Evolutionary conservation across 1,140 invertebrate genomes (phyloP).

Genomic region (Gryon sp.): DNA sequence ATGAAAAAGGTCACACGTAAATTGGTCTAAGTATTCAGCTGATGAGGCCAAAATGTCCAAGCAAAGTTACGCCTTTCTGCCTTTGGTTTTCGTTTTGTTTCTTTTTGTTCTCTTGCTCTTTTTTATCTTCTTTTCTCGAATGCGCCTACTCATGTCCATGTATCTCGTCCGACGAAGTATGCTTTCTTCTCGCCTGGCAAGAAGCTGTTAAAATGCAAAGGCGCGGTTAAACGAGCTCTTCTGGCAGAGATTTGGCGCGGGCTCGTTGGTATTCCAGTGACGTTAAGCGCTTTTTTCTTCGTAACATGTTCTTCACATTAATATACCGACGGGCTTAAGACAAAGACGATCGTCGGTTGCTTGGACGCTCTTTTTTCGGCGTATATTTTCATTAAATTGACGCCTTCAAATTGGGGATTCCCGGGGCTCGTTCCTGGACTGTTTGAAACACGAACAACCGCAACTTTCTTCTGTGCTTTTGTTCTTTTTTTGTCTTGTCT

Average conservation of each 20-base stretch:
- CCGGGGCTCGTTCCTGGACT: constrained; percentile 26
- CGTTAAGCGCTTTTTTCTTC: constrained; percentile 69
- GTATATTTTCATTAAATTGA: constrained; percentile 80
- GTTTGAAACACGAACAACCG: not conserved
- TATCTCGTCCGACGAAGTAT: constrained; percentile 24
- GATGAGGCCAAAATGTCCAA: constrained; percentile 15
- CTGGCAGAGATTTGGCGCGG: constrained; percentile 72
- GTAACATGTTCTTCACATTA: constrained; percentile 80
- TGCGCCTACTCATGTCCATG: constrained; percentile 7
- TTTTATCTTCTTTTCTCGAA: constrained; percentile 12
- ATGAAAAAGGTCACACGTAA: constrained; percentile 35
- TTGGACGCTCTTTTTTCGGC: constrained; percentile 59
- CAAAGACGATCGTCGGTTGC: constrained; percentile 74
- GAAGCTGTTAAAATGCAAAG: constrained; percentile 79
- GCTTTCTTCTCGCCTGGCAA: constrained; percentile 42
- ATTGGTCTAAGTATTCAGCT: constrained; percentile 57
- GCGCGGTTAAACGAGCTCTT: constrained; percentile 73
- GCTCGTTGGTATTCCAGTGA: constrained; percentile 77
- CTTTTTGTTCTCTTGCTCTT: not conserved
- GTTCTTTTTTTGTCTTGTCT: too few species aligned
- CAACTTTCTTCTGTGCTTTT: too few species aligned
- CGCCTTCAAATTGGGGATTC: constrained; percentile 77
- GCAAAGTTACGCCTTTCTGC: too few species aligned
- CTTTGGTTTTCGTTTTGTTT: too few species aligned
- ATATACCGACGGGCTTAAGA: constrained; percentile 79